Conservation (phyloP, 2,113 vertebrate species). For the Genyomyrus donnyi region DNA sequence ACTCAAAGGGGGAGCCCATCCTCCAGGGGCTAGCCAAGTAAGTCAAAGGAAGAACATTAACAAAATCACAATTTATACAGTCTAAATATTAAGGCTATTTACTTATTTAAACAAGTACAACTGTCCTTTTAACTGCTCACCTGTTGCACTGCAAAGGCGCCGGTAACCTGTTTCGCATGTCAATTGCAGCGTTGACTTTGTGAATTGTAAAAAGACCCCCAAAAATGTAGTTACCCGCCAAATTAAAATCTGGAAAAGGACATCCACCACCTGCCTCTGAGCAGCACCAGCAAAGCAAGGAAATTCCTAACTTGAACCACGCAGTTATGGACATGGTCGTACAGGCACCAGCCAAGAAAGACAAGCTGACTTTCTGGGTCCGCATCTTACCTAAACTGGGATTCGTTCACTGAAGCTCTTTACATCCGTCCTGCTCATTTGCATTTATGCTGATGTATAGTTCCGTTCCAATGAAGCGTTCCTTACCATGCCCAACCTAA, state of each 20-base stretch:
- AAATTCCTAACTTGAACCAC: background rate
- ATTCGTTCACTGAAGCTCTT: background rate
- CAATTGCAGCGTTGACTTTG: background rate
- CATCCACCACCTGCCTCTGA: background rate
- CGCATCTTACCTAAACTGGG: background rate
- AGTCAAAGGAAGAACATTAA: background rate
- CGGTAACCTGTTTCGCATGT: background rate
- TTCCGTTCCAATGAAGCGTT: background rate
- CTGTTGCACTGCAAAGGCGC: background rate
- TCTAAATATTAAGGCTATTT: background rate
- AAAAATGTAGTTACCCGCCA: conserved; percentile 42
- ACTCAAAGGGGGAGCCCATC: background rate
- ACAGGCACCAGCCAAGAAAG: background rate
- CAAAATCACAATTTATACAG: background rate
- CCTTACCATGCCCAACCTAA: background rate
- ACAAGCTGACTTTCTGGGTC: background rate
- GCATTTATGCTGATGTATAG: conserved; percentile 5
- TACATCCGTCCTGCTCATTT: conserved; percentile 6
- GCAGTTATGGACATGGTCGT: background rate
- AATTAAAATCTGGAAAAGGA: conserved; percentile 41
- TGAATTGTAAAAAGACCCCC: conserved; percentile 22
- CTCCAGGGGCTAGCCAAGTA: background rate
- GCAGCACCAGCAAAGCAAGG: background rate
- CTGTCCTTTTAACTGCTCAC: background rate
- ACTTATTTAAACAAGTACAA: background rate